Evolutionary conservation across 2,113 vertebrate species (phyloP).

Genomic region (Sprattus sprattus): DNA sequence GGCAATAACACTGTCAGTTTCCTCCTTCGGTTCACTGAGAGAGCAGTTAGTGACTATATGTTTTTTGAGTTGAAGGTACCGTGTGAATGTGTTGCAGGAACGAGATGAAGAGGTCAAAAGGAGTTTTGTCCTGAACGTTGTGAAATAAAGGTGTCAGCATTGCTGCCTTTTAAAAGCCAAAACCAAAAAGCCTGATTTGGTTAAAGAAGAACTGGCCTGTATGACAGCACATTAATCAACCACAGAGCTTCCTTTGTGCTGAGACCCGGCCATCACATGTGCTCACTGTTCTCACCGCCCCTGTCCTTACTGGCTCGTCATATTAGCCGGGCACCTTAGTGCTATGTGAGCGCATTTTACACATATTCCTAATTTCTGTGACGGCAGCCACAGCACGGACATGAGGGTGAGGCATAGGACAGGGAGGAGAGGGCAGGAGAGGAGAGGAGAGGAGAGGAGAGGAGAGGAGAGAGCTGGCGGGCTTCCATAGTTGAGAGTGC

Average conservation of each 20-base stretch:
- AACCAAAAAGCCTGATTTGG: not conserved
- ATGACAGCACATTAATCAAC: conserved; percentile 65
- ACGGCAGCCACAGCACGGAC: conserved; percentile 58
- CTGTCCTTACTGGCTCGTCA: conserved; percentile 68
- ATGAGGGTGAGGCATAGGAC: not conserved
- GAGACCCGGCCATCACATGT: conserved; percentile 67
- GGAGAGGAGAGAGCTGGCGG: conserved; percentile 24
- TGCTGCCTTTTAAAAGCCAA: not conserved
- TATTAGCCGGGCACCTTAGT: conserved; percentile 58
- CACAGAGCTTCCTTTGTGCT: conserved; percentile 69
- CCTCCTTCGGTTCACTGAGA: not conserved
- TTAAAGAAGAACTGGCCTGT: not conserved
- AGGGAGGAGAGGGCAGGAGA: conserved; percentile 34
- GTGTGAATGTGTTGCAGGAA: not conserved
- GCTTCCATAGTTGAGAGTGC: conserved; percentile 5
- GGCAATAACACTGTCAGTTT: not conserved
- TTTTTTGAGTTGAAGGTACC: conserved; percentile 27
- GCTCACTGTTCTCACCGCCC: conserved; percentile 64
- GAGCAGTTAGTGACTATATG: not conserved
- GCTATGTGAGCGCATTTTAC: conserved; percentile 64
- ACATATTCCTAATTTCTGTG: conserved; percentile 66
- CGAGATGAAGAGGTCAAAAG: not conserved
- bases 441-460: conserved; percentile 42
- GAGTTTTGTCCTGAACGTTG: not conserved
- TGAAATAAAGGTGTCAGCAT: not conserved